A percentile compares a stretch with the other conserved stretches of the same genome.
Evolutionary conservation across 2,113 vertebrate species (phyloP).

Genomic region (Mixornis gularis): DNA sequence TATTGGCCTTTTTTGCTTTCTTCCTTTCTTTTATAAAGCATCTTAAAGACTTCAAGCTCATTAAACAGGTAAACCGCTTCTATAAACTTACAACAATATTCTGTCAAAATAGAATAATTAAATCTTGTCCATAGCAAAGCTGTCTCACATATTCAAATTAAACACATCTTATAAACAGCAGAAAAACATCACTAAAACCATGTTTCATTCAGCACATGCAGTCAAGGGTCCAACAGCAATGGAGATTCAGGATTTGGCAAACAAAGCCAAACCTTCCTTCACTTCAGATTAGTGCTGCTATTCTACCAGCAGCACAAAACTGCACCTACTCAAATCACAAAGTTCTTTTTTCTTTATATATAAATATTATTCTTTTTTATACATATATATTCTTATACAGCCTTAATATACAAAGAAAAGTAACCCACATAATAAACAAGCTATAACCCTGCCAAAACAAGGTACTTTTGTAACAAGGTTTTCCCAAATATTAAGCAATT

Average conservation of each 20-base stretch:
- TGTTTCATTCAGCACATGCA: fast-evolving
- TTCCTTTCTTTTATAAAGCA: background rate
- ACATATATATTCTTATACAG: background rate
- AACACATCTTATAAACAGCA: background rate
- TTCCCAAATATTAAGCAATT: background rate
- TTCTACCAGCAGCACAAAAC: background rate
- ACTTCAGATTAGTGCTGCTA: background rate
- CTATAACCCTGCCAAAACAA: background rate
- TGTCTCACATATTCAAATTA: background rate
- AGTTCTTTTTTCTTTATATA: background rate
- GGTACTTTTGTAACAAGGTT: background rate
- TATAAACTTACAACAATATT: background rate
- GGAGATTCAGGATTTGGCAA: background rate
- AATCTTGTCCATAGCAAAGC: background rate
- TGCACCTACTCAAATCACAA: background rate
- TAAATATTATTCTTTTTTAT: background rate
- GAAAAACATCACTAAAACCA: background rate
- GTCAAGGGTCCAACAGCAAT: background rate
- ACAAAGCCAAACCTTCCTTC: background rate
- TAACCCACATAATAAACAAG: background rate
- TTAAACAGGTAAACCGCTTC: background rate
- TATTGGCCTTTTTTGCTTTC: background rate
- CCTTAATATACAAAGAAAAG: background rate
- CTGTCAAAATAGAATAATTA: background rate
- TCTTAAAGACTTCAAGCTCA: background rate